phyloP scores from a whole-genome alignment of 2,797 vertebrate species.

The Paramormyrops hopkinsi region DNA sequence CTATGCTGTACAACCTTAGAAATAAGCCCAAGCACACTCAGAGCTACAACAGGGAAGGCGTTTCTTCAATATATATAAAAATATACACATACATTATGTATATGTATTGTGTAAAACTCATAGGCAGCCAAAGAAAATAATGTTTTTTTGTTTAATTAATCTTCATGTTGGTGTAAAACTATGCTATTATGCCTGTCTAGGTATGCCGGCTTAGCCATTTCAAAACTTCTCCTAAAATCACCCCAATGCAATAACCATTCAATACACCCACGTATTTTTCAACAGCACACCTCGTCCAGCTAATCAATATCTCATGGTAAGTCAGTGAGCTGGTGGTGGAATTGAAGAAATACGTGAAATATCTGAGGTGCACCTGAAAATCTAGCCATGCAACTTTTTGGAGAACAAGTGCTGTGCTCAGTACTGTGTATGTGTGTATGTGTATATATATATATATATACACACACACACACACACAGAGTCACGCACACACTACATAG shows the following conservation, averaged over 20 bases:
- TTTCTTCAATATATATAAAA: neutral
- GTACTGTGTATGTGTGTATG: neutral
- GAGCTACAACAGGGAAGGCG: neutral
- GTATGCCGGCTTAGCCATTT: neutral
- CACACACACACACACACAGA: neutral
- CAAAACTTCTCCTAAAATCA: neutral
- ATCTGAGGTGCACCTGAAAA: neutral
- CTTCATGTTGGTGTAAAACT: neutral
- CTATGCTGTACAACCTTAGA: neutral
- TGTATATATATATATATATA: neutral
- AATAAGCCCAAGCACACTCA: neutral
- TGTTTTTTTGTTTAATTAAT: neutral
- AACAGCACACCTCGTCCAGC: neutral
- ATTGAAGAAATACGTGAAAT: neutral
- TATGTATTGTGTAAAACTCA: neutral
- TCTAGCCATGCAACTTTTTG: neutral
- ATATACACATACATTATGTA: neutral
- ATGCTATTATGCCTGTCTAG: neutral
- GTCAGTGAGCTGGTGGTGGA: neutral
- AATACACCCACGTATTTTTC: neutral
- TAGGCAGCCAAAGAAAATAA: neutral
- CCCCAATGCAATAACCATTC: neutral
- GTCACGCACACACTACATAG: neutral
- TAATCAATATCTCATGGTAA: neutral
- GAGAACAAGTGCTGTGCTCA: neutral